Evolutionary conservation across 2,113 vertebrate genomes (phyloP), one percentile per base, ranked within the genome.

Genomic region (Thermophis baileyi): DNA sequence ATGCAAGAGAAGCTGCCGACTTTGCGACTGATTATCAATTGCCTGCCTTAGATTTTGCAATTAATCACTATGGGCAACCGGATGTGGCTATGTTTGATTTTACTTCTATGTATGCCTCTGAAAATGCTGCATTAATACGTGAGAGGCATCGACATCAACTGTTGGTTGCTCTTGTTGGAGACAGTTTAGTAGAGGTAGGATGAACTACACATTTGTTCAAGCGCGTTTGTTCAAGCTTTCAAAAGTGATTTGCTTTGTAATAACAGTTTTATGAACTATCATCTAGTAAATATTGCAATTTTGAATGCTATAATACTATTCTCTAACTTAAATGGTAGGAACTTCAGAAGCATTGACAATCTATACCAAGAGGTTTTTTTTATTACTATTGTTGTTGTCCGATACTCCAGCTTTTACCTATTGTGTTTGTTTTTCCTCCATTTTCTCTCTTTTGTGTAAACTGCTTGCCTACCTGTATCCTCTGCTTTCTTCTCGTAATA

Each of bases 21-120:
- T 99, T 99, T 92, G 99, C 98, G 95, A 99, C 99, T 91, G 98
- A 99, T 95, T 99, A 99, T 96, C 99, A 99, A 95, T 97, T 99
- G 95, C 99, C 99, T 14, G 98, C 98, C 2, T 97, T 99, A 94
- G 99, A 99, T 95, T 99, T 98, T 93, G 99, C 99, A 94, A 98
- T 98, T 93, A 99, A 99, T 97, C 99, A 99, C 97, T 98, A 98
- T 0, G 98, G 98, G 85, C 99, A 99, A 95, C 98, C 99, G 4
- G 99, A 99, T 12, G 99, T 99, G 92, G 99, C 99, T 53, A 99
- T 99, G 99, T 99, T 99, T 51, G 99, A 99, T 97, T 99, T 99
- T 95, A 99, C 99, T 40, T 99, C 97, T 96, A 99, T 99, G 99
- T 98, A 99, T 4, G 99, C 99, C 20, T 99, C 99, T 0, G 99